phyloP scores from a whole-genome alignment of 1,140 invertebrate species.

The Tetramorium simillimum region DNA sequence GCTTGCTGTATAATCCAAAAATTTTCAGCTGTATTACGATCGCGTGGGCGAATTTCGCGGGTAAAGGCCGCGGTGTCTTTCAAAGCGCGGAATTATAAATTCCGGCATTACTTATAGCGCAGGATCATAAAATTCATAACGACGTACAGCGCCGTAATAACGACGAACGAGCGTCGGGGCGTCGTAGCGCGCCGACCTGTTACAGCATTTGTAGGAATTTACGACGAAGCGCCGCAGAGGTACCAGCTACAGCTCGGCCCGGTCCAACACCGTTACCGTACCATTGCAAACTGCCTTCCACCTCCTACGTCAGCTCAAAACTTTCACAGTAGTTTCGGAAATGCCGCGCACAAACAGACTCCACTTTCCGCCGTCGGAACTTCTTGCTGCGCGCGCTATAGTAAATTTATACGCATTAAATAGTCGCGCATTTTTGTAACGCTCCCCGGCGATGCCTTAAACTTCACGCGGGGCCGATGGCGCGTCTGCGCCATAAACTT shows the following conservation, averaged over 20 bases:
- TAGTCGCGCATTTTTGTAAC: constrained; percentile 56
- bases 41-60: constrained; percentile 11
- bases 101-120: constrained; percentile 52
- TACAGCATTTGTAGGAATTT: constrained; percentile 66
- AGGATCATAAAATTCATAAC: constrained; percentile 65
- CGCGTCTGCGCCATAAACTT: constrained; percentile 22
- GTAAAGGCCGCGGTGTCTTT: neutral
- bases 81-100: constrained; percentile 60
- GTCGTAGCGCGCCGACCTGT: constrained; percentile 52
- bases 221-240: constrained; percentile 39
- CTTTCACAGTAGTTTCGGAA: constrained; percentile 60
- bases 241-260: neutral
- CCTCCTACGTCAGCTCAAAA: constrained; percentile 49
- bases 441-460: neutral
- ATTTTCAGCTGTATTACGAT: constrained; percentile 10
- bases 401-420: constrained; percentile 56
- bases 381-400: constrained; percentile 26
- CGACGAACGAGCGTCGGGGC: constrained; percentile 47
- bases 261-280: constrained; percentile 5
- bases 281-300: constrained; percentile 32
- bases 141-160: constrained; percentile 61
- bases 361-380: constrained; percentile 29
- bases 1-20: neutral
- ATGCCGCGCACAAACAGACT: constrained; percentile 57
- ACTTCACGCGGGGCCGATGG: constrained; percentile 24